These are phyloP conservation scores for Sipha flava DNA, from an alignment of 1,140 invertebrate genomes.

Conservation along the genomic window DNA sequence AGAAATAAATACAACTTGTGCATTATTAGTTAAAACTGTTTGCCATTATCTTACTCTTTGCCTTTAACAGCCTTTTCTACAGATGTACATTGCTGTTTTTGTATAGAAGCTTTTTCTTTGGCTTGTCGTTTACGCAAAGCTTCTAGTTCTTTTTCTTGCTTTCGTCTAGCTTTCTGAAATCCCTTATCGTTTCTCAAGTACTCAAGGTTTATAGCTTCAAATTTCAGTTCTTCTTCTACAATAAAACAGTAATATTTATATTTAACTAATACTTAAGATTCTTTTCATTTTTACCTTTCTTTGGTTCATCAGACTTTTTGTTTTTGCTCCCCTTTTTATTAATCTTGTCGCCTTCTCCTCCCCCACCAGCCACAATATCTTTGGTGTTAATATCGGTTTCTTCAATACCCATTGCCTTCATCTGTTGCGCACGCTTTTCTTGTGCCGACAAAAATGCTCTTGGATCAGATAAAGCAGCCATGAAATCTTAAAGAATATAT, in stretches of 20 bases:
- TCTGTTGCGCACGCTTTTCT: constrained; percentile 79
- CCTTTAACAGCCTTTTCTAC: constrained; percentile 92
- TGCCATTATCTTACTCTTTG: constrained; percentile 60
- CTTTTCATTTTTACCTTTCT: constrained; percentile 48
- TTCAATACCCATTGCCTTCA: constrained; percentile 90
- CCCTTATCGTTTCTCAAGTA: constrained; percentile 83
- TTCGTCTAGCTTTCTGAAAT: constrained; percentile 88
- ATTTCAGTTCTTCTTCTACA: constrained; percentile 57
- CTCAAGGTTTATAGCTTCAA: constrained; percentile 88
- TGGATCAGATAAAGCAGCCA: constrained; percentile 94
- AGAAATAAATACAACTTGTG: neutral
- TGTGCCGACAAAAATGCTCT: constrained; percentile 82
- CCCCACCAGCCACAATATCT: constrained; percentile 44
- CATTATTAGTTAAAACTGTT: neutral
- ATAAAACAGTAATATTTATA: neutral
- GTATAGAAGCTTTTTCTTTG: constrained; percentile 84
- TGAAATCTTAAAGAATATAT: constrained; percentile 70
- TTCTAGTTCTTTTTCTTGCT: constrained; percentile 93
- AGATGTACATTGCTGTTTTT: constrained; percentile 88
- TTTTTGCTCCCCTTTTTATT: constrained; percentile 39
- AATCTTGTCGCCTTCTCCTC: constrained; percentile 51
- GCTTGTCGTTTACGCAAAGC: constrained; percentile 82
- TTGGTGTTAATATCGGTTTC: constrained; percentile 57
- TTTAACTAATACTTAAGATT: neutral
- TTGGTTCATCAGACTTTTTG: constrained; percentile 56